Evolutionary conservation across 2,113 vertebrate species (phyloP), one percentile per base, ranked within the genome.

Genomic region (Cyprinus carpio): DNA sequence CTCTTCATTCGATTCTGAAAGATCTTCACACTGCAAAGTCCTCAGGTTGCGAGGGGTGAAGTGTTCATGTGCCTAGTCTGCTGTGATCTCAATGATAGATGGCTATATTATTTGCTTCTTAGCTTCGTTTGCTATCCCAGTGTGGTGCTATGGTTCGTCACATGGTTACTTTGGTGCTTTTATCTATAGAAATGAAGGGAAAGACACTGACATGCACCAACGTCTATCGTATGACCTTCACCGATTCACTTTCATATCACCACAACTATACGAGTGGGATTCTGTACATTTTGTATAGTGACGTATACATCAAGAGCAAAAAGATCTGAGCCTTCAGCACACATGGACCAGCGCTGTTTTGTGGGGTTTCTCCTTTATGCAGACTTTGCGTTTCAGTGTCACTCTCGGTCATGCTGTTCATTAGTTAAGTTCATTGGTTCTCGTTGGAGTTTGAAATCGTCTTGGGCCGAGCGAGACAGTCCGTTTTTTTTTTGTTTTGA

Each of bases 21-120:
- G 56, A 87, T 74, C 82, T 87, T 77, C 46, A 84, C 86, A 87
- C 86, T 81, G 82, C 27, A 4, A 83, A 84, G 82, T 87, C 76
- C 77, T 87, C 82, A 84, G 86, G 86, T 77, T 9, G 29, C 25
- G 54, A 74, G 54, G 54, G 65, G 85, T 46, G 60, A 51, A 64
- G 81, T 81, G 75, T 65, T 78, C 71, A 85, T 58, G 84, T 85
- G 87, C 80, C 83, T 88, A 72, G 75, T 82, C 56, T 87, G 87
- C 46, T 82, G 82, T 81, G 71, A 64, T 88, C 62, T 69, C 49
- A 46, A 81, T 23, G 74, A 86, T 72, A 69, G 82, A 62, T 60
- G 85, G 31, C 27, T 37, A 62, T 69, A 75, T 85, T 54, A 69
- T 79, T 40, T 71, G 65, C 67, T 85, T 64, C 51, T 81, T 72